phyloP scores from a whole-genome alignment of 1,140 invertebrate genomes.

The Caenorhabditis inopinata region DNA sequence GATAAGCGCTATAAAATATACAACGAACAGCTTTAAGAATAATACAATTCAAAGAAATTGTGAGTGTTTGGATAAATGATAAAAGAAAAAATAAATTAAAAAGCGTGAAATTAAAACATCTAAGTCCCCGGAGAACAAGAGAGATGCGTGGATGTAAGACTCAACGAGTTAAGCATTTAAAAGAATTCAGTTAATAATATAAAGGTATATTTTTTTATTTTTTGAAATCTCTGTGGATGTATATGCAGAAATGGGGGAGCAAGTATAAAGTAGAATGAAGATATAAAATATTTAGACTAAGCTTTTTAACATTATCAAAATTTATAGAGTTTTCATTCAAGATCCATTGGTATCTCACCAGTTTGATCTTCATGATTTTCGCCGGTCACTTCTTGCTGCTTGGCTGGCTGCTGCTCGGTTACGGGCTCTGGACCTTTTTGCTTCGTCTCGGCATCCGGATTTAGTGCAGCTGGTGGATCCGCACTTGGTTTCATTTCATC shows the following conservation, averaged over 20 bases:
- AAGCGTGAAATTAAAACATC: too few relatives aligned
- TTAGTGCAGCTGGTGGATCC: neutral
- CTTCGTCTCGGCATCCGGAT: neutral
- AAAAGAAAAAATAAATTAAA: too few relatives aligned
- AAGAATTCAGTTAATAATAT: too few relatives aligned
- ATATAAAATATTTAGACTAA: neutral
- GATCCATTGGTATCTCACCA: conserved; percentile 14
- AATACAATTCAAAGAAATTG: too few relatives aligned
- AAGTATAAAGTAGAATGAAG: neutral
- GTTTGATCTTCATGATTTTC: conserved; percentile 8
- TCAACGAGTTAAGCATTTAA: too few relatives aligned
- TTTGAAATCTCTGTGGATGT: too few relatives aligned
- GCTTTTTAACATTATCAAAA: neutral
- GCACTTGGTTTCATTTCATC: neutral
- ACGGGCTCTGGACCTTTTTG: neutral
- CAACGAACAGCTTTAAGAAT: neutral
- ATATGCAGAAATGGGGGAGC: neutral
- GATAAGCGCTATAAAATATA: neutral
- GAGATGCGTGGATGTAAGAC: too few relatives aligned
- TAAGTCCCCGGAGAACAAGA: too few relatives aligned
- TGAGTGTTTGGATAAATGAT: too few relatives aligned
- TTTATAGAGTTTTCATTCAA: neutral
- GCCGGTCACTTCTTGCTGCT: neutral
- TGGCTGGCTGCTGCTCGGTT: neutral
- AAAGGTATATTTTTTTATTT: too few relatives aligned